Evolutionary conservation across 2,888 invertebrate species (phyloP).

Genomic region (Electrophaes corylata): DNA sequence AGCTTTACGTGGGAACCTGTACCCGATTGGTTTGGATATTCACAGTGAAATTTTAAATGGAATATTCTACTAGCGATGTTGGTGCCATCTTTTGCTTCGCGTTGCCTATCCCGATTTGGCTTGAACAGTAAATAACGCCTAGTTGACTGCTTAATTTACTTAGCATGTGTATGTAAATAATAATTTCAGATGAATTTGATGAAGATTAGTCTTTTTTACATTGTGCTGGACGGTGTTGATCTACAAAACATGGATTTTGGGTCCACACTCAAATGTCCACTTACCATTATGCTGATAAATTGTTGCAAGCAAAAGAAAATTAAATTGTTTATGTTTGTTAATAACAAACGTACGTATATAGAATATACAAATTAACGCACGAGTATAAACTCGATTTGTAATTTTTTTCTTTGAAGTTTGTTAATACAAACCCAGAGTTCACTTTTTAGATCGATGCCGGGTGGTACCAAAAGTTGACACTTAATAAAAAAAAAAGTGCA

Average conservation of each 20-base stretch:
- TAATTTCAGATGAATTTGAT: neutral
- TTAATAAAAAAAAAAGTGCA: too few species aligned
- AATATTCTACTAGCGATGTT: neutral
- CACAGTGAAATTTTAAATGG: neutral
- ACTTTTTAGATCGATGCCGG: too few species aligned
- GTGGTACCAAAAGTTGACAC: neutral
- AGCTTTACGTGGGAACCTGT: neutral
- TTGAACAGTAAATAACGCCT: slow-evolving; percentile 65
- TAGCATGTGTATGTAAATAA: slow-evolving; percentile 30
- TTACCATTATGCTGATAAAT: too few species aligned
- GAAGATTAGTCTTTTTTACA: neutral
- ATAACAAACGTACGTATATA: too few species aligned
- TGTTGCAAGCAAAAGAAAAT: too few species aligned
- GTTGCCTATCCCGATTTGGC: slow-evolving; percentile 41
- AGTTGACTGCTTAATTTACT: slow-evolving; percentile 53
- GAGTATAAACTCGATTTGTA: too few species aligned
- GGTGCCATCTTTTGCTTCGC: slow-evolving; percentile 14
- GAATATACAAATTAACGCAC: too few species aligned
- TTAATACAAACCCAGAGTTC: too few species aligned
- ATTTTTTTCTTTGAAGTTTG: too few species aligned
- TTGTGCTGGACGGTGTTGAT: neutral
- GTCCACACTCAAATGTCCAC: too few species aligned
- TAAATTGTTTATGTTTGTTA: too few species aligned
- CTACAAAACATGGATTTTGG: too few species aligned
- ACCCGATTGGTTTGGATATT: neutral